These are phyloP conservation scores for Ptychodera flava DNA, from an alignment of 35 echinoderm and acorn worm species.

Conservation along the genomic window DNA sequence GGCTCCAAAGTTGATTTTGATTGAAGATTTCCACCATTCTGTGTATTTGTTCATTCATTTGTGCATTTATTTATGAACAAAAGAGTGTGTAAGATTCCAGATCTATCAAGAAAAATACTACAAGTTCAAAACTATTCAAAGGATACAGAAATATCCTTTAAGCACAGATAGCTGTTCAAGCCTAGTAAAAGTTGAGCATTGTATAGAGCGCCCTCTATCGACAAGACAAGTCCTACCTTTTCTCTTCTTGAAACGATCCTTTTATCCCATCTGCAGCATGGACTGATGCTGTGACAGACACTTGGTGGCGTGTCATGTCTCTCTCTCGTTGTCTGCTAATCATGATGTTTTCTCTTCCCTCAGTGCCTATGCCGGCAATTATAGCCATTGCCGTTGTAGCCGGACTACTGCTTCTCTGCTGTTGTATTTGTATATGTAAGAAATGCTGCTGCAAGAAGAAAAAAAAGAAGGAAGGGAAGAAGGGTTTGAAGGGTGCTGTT, in stretches of 20 bases:
- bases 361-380: constrained; percentile 83
- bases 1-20: too few relatives aligned
- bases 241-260: background rate
- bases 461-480: constrained; percentile 97
- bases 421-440: constrained; percentile 95
- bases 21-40: too few relatives aligned
- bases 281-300: background rate
- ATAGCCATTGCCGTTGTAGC: constrained; percentile 78
- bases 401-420: constrained; percentile 74
- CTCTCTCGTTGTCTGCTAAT: background rate
- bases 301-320: background rate
- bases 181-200: too few relatives aligned
- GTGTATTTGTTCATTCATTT: too few relatives aligned
- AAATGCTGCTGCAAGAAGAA: constrained; percentile 94
- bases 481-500: constrained; percentile 84
- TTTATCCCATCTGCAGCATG: background rate
- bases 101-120: too few relatives aligned
- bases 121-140: too few relatives aligned
- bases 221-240: background rate
- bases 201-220: background rate
- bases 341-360: background rate
- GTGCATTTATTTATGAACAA: too few relatives aligned
- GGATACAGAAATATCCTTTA: too few relatives aligned
- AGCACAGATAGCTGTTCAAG: too few relatives aligned
- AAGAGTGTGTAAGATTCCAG: too few relatives aligned